phyloP scores from a whole-genome alignment of 2,797 vertebrate genomes.

The Sparidentex hasta region DNA sequence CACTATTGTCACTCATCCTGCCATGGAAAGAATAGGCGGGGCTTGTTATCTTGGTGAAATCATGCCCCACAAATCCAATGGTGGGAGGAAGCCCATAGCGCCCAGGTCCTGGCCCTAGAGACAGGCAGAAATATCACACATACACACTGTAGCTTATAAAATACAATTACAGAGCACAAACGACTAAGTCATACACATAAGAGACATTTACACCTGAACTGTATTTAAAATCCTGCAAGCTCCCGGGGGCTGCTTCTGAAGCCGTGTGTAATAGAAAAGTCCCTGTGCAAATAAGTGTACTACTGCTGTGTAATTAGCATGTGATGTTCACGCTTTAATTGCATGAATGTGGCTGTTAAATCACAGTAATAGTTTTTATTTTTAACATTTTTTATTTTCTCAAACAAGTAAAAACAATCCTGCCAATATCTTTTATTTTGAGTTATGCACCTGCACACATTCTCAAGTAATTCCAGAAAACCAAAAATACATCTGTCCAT shows the following conservation, averaged over 20 bases:
- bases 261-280: neutral
- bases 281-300: neutral
- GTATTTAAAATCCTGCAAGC: neutral
- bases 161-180: neutral
- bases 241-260: neutral
- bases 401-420: too few relatives aligned
- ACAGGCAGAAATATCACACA: neutral
- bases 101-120: conserved; percentile 88
- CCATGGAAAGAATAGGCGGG: conserved; percentile 88
- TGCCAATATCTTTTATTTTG: too few relatives aligned
- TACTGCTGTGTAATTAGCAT: neutral
- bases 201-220: too few relatives aligned
- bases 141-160: neutral
- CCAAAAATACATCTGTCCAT: too few relatives aligned
- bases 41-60: conserved; percentile 85
- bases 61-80: conserved; percentile 87
- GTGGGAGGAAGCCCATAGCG: conserved; percentile 88
- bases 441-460: too few relatives aligned
- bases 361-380: too few relatives aligned
- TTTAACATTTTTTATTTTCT: too few relatives aligned
- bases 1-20: conserved; percentile 83
- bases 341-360: too few relatives aligned
- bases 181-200: neutral
- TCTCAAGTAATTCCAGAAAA: too few relatives aligned
- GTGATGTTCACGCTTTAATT: too few relatives aligned